phyloP scores from a whole-genome alignment of 64 coral and sea anemone species.

The Platygyra sinensis region DNA sequence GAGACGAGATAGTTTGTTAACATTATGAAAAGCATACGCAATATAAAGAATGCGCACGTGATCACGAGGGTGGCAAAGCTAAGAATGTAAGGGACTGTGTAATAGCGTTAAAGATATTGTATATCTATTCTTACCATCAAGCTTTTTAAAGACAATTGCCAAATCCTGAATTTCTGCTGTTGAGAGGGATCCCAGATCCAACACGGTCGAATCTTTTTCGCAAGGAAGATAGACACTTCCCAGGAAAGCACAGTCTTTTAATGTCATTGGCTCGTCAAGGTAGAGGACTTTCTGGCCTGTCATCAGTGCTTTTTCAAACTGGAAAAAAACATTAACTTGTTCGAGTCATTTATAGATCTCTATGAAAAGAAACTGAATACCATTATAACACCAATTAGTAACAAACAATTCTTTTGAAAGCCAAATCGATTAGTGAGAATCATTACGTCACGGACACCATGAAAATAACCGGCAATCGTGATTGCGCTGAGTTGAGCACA shows the following conservation, averaged over 20 bases:
- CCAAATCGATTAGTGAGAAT: too few species aligned
- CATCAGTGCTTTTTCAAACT: slow-evolving; percentile 2
- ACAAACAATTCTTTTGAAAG: too few species aligned
- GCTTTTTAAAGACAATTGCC: neutral
- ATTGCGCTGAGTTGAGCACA: neutral
- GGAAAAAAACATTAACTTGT: neutral
- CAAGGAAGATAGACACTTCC: neutral
- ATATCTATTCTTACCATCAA: neutral
- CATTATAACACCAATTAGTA: too few species aligned
- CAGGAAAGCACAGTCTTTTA: neutral
- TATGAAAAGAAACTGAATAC: too few species aligned
- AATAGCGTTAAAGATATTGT: neutral
- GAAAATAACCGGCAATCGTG: too few species aligned
- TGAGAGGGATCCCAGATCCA: neutral
- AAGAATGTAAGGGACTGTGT: neutral
- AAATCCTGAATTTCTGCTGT: slow-evolving; percentile 3
- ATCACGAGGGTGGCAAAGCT: too few species aligned
- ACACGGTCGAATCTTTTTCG: neutral
- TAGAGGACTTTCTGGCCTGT: neutral
- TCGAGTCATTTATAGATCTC: too few species aligned
- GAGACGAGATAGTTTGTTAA: too few species aligned
- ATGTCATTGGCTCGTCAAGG: neutral
- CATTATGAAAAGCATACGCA: too few species aligned
- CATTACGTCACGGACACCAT: too few species aligned
- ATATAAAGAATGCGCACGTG: too few species aligned